Percentiles rank a stretch among this genome's conserved stretches.
phyloP scores from a whole-genome alignment of 2,113 vertebrate species.

The Orthochromis indermauri region DNA sequence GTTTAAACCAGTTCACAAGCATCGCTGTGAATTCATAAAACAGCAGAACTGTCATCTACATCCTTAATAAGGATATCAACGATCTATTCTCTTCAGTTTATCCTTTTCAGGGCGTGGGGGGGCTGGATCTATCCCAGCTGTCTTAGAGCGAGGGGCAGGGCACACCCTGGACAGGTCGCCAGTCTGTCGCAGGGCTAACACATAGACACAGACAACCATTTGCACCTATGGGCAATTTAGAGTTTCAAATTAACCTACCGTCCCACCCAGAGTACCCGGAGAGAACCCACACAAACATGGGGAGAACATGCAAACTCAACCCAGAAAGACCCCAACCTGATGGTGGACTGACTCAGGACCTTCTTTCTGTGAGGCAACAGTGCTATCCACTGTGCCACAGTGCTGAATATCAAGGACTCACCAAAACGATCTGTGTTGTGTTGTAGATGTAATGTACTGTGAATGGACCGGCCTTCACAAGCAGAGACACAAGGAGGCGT shows the following conservation, averaged over 20 bases:
- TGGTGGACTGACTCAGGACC: neutral
- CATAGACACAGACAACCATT: neutral
- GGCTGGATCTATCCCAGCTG: neutral
- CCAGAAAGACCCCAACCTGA: neutral
- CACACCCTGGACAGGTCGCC: neutral
- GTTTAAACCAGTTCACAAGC: neutral
- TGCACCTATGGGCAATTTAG: neutral
- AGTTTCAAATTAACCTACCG: fast-evolving
- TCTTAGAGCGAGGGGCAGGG: neutral
- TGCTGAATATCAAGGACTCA: neutral
- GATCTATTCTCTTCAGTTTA: neutral
- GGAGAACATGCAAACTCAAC: neutral
- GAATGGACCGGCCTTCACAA: neutral
- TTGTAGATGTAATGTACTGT: neutral
- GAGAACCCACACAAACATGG: neutral
- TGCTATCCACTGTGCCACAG: neutral
- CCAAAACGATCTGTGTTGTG: neutral
- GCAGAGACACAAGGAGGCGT: neutral
- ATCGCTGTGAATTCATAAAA: neutral
- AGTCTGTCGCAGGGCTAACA: neutral
- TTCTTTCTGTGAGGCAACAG: neutral
- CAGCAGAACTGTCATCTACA: neutral
- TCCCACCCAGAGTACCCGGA: neutral
- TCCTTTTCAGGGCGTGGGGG: neutral
- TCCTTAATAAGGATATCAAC: neutral